Conservation (phyloP, 2,888 invertebrate genomes). For the Eudemis profundana region DNA sequence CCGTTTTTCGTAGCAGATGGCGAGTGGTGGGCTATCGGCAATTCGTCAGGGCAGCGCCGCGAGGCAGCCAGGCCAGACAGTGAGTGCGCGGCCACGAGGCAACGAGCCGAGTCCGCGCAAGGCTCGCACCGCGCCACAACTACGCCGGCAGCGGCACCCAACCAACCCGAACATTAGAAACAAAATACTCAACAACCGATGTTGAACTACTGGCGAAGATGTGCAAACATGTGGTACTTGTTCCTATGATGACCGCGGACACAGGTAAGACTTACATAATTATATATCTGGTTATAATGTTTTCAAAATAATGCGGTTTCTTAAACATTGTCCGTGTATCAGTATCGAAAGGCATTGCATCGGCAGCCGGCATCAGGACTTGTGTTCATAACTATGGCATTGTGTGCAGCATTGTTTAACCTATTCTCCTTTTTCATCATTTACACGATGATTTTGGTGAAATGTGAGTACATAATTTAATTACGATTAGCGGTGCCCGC, state of each 20-base stretch:
- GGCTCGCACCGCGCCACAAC: conserved; percentile 8
- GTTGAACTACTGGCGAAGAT: conserved; percentile 50
- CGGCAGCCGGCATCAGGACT: conserved; percentile 14
- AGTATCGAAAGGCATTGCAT: conserved; percentile 22
- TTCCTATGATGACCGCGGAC: conserved; percentile 67
- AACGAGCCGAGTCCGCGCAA: not conserved
- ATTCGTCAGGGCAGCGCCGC: conserved; percentile 16
- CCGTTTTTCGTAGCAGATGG: conserved; percentile 38
- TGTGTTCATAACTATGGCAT: conserved; percentile 44
- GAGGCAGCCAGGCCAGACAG: conserved; percentile 20
- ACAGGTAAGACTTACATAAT: conserved; percentile 56
- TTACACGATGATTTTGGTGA: conserved; percentile 31
- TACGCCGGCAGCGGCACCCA: conserved; percentile 14
- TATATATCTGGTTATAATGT: conserved; percentile 36
- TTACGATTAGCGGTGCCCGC: not conserved
- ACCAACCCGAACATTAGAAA: not conserved
- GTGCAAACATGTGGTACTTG: conserved; percentile 72
- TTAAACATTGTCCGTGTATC: conserved; percentile 27
- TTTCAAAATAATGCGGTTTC: conserved; percentile 29
- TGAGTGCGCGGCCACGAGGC: conserved; percentile 8
- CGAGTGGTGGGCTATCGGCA: conserved; percentile 21
- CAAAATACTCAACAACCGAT: too few species aligned
- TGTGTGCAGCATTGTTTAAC: conserved; percentile 37
- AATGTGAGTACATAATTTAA: conserved; percentile 28
- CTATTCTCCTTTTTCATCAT: conserved; percentile 28